Evolutionary conservation across 2,797 vertebrate species (phyloP).

Genomic region (Aplochiton taeniatus): DNA sequence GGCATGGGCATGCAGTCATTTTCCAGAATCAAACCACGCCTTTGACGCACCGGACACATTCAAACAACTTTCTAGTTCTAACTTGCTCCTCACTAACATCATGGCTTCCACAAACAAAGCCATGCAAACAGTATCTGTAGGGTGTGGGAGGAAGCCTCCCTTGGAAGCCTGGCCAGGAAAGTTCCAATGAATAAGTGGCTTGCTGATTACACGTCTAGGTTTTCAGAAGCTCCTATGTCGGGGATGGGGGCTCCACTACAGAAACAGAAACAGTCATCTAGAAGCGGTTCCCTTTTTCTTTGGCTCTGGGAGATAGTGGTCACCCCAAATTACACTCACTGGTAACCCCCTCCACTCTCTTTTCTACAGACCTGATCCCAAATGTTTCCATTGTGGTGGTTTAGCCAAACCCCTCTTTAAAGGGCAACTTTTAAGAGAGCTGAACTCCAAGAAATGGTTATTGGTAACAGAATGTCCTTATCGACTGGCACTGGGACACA

Average conservation of each 20-base stretch:
- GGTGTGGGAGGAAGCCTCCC: slow-evolving; percentile 38
- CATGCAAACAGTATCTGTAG: slow-evolving; percentile 24
- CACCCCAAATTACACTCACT: slow-evolving; percentile 18
- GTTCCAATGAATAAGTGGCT: slow-evolving; percentile 58
- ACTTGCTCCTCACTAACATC: slow-evolving; percentile 53
- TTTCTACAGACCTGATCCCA: slow-evolving; percentile 19
- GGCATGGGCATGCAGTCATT: slow-evolving; percentile 13
- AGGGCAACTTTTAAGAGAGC: neutral
- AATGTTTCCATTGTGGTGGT: slow-evolving; percentile 20
- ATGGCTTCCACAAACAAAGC: slow-evolving; percentile 52
- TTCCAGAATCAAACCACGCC: slow-evolving; percentile 3
- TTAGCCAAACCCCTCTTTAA: neutral
- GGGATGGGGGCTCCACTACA: slow-evolving; percentile 41
- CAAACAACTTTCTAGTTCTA: slow-evolving; percentile 53
- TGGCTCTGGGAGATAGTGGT: slow-evolving; percentile 38
- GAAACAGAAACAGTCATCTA: slow-evolving; percentile 42
- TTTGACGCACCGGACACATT: slow-evolving; percentile 31
- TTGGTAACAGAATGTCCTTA: neutral
- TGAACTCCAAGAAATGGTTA: neutral
- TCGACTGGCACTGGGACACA: neutral
- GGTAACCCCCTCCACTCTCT: neutral
- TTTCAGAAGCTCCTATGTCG: slow-evolving; percentile 54
- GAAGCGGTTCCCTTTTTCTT: slow-evolving; percentile 34
- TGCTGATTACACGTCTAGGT: slow-evolving; percentile 64
- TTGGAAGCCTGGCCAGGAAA: slow-evolving; percentile 62